phyloP scores from a whole-genome alignment of 1,140 invertebrate genomes.

The Leptinotarsa defecta region DNA sequence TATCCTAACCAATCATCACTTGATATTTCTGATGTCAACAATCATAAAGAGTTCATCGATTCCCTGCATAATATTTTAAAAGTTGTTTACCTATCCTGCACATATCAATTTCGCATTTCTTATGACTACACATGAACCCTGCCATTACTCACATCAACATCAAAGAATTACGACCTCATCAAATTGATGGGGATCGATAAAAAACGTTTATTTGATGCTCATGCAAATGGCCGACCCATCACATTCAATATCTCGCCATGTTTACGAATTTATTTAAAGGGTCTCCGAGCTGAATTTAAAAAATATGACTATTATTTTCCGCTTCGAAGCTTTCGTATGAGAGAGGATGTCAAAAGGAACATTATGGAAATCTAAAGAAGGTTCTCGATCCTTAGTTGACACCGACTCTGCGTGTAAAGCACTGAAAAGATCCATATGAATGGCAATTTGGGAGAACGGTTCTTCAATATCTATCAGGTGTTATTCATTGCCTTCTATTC shows the following conservation, averaged over 20 bases:
- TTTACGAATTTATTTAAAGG: conserved; percentile 1
- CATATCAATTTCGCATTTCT: no score
- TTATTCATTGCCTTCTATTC: neutral
- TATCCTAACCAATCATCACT: no score
- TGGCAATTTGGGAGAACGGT: neutral
- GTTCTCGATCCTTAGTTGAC: neutral
- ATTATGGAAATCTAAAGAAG: conserved; percentile 1
- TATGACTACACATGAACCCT: no score
- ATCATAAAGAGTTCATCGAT: no score
- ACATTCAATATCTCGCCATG: neutral
- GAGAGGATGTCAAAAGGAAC: neutral
- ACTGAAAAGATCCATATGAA: neutral
- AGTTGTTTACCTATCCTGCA: no score
- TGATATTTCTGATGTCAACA: no score
- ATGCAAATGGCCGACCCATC: neutral
- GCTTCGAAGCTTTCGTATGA: neutral
- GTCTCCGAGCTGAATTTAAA: neutral
- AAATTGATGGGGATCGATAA: neutral
- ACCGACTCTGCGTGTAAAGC: neutral
- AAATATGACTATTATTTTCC: conserved; percentile 4
- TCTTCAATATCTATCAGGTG: conserved; percentile 1
- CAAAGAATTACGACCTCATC: neutral
- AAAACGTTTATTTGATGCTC: neutral
- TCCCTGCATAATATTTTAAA: no score
- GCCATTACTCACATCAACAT: neutral